These are phyloP conservation scores for Gambusia affinis DNA, from an alignment of 2,113 vertebrate species.

Conservation along the genomic window DNA sequence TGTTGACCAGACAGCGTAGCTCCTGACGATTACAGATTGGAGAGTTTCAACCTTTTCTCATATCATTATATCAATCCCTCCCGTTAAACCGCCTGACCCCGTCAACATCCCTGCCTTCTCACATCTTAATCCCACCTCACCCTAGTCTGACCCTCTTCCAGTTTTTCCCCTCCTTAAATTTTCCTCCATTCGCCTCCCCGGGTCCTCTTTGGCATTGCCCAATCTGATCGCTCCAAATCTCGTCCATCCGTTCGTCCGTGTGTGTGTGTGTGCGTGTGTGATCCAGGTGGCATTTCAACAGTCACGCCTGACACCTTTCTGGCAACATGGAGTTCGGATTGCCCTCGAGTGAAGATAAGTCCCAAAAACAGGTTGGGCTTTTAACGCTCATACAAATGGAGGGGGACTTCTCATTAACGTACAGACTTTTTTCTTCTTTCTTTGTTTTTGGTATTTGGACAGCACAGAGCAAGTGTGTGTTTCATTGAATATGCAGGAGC, in stretches of 20 bases:
- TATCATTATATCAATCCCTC: conserved; percentile 24
- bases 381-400: conserved; percentile 30
- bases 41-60: conserved; percentile 1
- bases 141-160: conserved; percentile 37
- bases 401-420: conserved; percentile 55
- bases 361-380: conserved; percentile 35
- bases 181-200: background rate
- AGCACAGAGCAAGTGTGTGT: conserved; percentile 7
- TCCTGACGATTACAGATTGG: conserved; percentile 12
- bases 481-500: conserved; percentile 48
- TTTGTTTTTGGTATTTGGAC: conserved; percentile 16
- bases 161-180: background rate
- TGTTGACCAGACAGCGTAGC: too few species aligned
- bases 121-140: conserved; percentile 34
- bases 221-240: conserved; percentile 60
- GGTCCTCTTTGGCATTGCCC: conserved; percentile 24
- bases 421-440: conserved; percentile 8
- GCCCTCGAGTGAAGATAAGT: conserved; percentile 32
- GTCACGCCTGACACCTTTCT: conserved; percentile 64
- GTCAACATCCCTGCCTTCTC: conserved; percentile 2
- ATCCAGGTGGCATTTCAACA: conserved; percentile 74
- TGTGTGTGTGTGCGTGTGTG: conserved; percentile 38
- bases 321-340: conserved; percentile 16
- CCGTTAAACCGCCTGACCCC: conserved; percentile 10
- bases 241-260: conserved; percentile 16